phyloP scores from a whole-genome alignment of 2,797 vertebrate species.

The Danio choprae region DNA sequence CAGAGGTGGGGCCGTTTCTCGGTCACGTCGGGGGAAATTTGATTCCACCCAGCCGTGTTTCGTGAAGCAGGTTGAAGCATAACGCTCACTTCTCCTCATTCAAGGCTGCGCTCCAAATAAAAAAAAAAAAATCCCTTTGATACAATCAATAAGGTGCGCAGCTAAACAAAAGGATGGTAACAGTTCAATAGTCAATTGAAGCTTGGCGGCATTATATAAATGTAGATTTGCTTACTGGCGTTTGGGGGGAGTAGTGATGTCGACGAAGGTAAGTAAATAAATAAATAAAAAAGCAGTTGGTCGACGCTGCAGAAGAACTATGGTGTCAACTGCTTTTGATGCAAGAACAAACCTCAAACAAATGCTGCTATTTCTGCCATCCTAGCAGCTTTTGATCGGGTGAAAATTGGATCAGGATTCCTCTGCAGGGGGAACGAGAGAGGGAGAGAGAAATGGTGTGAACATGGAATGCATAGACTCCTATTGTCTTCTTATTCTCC shows the following conservation, averaged over 20 bases:
- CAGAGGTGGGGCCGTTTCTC: slow-evolving; percentile 15
- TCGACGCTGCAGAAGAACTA: slow-evolving; percentile 50
- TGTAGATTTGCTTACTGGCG: slow-evolving; percentile 37
- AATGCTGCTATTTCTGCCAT: slow-evolving; percentile 59
- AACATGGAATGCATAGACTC: slow-evolving; percentile 2
- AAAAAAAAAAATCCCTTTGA: slow-evolving; percentile 41
- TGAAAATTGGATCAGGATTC: slow-evolving; percentile 60
- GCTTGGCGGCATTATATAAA: slow-evolving; percentile 43
- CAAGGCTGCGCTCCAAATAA: slow-evolving; percentile 50
- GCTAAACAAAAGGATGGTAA: slow-evolving; percentile 42
- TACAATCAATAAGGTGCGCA: slow-evolving; percentile 47
- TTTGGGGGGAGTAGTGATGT: slow-evolving; percentile 7
- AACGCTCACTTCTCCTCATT: slow-evolving; percentile 26
- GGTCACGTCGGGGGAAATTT: slow-evolving; percentile 22
- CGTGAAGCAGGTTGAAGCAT: slow-evolving; percentile 33
- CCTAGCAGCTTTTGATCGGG: slow-evolving; percentile 57
- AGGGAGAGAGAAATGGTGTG: slow-evolving; percentile 9
- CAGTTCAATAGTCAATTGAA: slow-evolving; percentile 47
- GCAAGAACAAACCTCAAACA: slow-evolving; percentile 57
- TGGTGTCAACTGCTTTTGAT: slow-evolving; percentile 51
- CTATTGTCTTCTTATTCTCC: slow-evolving; percentile 20
- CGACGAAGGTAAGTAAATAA: slow-evolving; percentile 51
- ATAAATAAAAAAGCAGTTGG: slow-evolving; percentile 52
- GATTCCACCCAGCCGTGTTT: slow-evolving; percentile 33
- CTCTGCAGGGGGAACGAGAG: slow-evolving; percentile 47